Base-by-base conservation (phyloP, 2,113 vertebrate genomes). In the Neodontobutis hainanensis region DNA sequence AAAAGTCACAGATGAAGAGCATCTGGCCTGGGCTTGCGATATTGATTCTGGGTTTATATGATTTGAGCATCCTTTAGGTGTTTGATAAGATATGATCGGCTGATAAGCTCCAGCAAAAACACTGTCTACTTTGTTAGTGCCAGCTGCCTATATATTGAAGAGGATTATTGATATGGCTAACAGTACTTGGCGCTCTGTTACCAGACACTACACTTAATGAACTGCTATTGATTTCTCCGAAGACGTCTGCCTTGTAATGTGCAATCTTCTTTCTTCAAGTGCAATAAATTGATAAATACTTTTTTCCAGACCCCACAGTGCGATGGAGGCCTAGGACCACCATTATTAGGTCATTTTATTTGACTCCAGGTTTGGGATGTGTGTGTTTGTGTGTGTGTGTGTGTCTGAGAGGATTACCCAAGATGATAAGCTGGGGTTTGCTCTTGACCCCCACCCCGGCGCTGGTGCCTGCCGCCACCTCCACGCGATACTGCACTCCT, bases 391-490 rank as follows among this genome's bases (percentile, higher is more conserved):
- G n/a, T 60, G 45, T 72, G 48, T 56, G 70, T 61, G 49, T 53
- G 59, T 59, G 73, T 61, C 59, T 63, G 78, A 70, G 77, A 77
- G 63, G 89, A 94, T 97, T 92, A 98, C 96, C 96, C 51, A 98
- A 93, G 61, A 95, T 91, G 90, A 98, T 95, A 76, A 93, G 94
- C 58, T 96, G 96, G 14, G 96, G 95, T 34, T 95, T 94, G 83
- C 96, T 98, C 89, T 93, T 95, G 61, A 96, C 95, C 84, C 96
- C 96, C 82, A 96, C 92, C 36, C 96, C 96, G 35, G 95, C 95
- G 12, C 91, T 96, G 68, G 96, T 98, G 78, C 94, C 94, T 35
- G 96, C 96, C 58, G 96, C 96, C 58, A 98, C 95, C 89, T 97
- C 95, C 84, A 97, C 94, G 0, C 88, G 92, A 83, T 98, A 97